Base-by-base conservation (phyloP, 2,113 vertebrate species). In the Hemibates koningsi region DNA sequence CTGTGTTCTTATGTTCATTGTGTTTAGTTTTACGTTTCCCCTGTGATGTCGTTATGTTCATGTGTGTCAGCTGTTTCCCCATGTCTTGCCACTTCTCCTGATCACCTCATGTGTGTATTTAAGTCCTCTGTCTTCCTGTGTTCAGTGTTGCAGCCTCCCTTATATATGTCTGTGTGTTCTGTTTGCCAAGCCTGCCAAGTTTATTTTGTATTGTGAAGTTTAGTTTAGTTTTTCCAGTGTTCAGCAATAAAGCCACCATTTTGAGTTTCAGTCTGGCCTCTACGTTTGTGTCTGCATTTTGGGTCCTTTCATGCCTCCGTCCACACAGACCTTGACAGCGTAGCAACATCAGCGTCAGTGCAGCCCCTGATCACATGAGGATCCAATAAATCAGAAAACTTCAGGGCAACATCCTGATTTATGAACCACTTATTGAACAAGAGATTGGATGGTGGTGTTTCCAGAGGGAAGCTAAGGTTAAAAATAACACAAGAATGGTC, bases 261-360 rank as follows among this genome's bases (percentile, higher is more conserved):
- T 56, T 56, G 53, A 24, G 53, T 13, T 56, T 56, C 53, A 56
- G 21, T 21, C 53, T 56, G 0, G 21, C 53, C 21, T 56, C 53
- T 4, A 56, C 11, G 0, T 56, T 56, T 56, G 21, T 13, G 54
- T 56, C 53, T 56, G 53, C 1, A 56, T 56, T 56, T 56, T 56
- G 0, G 53, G 53, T 56, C 21, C 53, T 56, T 56, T 56, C 53
- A 56, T 56, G 53, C 21, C 53, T 24, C 53, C 0, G 0, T 56
- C 53, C 53, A 24, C 53, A 54, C 53, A 54, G 53, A 56, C 53
- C 0, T 24, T 56, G 53, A 56, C 11, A 56, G 6, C 11, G 0
- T 56, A 56, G 53, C 53, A 56, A 4, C 53, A 56, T 56, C 53
- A 56, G 53, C 4, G 0, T 24, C 53, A 56, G 53, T 56, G 53